Evolutionary conservation across 2,888 invertebrate genomes (phyloP), one percentile per base, ranked within the genome.

Genomic region (Palloptera scutellata): DNA sequence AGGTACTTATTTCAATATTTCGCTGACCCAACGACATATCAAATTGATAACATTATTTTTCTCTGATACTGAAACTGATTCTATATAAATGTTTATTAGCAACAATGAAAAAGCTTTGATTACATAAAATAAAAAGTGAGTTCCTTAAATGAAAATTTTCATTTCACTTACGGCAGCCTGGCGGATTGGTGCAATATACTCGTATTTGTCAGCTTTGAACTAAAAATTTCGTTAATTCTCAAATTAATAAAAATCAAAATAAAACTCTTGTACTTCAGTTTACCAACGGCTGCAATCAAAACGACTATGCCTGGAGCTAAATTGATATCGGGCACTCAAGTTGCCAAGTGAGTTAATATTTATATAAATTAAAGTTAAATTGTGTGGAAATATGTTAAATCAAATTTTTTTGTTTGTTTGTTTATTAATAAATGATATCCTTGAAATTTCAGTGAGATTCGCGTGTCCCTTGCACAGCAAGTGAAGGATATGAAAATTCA

Each of bases 281-380:
- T 52, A 19, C 48, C 52, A 20, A n/a, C 13, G 43, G 54, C 30
- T 13, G 43, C 42, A 11, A 15, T 40, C 13, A n/a, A n/a, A n/a
- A 15, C 10, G 15, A 64, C 42, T 4, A 64, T 64, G 64, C 11
- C 64, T 72, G 83, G 85, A 76, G 85, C 85, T 48, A 84, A 85
- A 80, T 77, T 87, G 58, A 87, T 92, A 75, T 92, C 91, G 61
- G 92, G 92, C 78, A 90, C 88, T 1, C 86, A 88, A 81, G 85
- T 91, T 68, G 89, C 93, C 69, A 88, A 88, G 93, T 93, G 88
- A 87, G 85, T 78, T 2, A 8, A 6, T 58, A 45, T 43, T n/a
- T n/a, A n/a, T n/a, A n/a, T n/a, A n/a, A n/a, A n/a, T n/a, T n/a
- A n/a, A n/a, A n/a, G n/a, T n/a, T n/a, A n/a, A n/a, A n/a, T n/a